These are phyloP conservation scores for Uria lomvia DNA, from an alignment of 2,113 vertebrate genomes.

Conservation along the genomic window DNA sequence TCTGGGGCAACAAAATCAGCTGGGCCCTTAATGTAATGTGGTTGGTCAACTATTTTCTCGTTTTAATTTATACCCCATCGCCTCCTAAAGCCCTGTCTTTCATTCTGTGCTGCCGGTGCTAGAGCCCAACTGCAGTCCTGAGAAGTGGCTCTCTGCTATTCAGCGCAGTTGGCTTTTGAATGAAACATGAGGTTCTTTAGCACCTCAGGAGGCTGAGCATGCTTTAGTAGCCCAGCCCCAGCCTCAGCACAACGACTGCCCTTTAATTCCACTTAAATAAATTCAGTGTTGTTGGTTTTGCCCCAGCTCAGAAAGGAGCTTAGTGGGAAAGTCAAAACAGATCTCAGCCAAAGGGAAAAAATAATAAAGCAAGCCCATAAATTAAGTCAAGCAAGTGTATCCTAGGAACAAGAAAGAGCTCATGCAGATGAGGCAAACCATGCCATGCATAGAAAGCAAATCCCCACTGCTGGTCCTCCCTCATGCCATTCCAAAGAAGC, in stretches of 20 bases:
- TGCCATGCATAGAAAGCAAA: constrained; percentile 54
- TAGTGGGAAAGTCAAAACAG: constrained; percentile 53
- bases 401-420: constrained; percentile 37
- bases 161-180: constrained; percentile 19
- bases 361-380: constrained; percentile 55
- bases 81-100: neutral
- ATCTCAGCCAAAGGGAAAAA: constrained; percentile 35
- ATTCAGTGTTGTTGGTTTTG: constrained; percentile 51
- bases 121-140: neutral
- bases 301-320: constrained; percentile 43
- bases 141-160: constrained; percentile 15
- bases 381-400: constrained; percentile 47
- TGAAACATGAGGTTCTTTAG: constrained; percentile 48
- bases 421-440: constrained; percentile 14
- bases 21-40: neutral
- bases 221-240: constrained; percentile 18
- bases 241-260: constrained; percentile 3
- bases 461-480: neutral
- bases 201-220: constrained; percentile 30
- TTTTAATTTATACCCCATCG: neutral
- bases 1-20: neutral
- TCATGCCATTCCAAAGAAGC: constrained; percentile 29
- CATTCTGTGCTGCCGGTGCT: neutral
- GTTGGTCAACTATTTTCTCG: neutral
- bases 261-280: constrained; percentile 54